These are phyloP conservation scores for Pteropus rufus DNA, from an alignment of 2,797 vertebrate genomes.

Conservation along the genomic window DNA sequence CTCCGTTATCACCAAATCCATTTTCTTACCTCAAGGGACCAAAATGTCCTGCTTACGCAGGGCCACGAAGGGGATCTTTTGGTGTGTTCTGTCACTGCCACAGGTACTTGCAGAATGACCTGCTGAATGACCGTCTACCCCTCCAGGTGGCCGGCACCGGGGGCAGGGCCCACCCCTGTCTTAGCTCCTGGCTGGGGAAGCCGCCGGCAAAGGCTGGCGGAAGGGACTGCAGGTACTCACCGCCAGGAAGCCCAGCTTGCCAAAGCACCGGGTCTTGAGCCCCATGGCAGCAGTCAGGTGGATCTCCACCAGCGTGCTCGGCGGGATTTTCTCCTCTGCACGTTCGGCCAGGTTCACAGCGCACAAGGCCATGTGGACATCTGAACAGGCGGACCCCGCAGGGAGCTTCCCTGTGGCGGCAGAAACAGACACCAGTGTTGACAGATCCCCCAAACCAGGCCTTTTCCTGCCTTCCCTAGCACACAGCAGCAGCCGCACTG, in stretches of 20 bases:
- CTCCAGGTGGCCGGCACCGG: not conserved
- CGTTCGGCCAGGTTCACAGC: slow-evolving; percentile 96
- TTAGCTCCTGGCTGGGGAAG: not conserved
- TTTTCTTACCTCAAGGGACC: not conserved
- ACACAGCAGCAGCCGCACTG: not conserved
- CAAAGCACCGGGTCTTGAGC: slow-evolving; percentile 87
- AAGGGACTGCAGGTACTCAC: slow-evolving; percentile 80
- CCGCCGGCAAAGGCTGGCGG: not conserved
- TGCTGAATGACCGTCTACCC: not conserved
- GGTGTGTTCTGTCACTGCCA: not conserved
- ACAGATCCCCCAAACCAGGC: not conserved
- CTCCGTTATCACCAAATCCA: not conserved
- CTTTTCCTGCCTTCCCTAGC: not conserved
- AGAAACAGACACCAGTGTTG: not conserved
- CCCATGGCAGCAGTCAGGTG: slow-evolving; percentile 93
- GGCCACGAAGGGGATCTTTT: not conserved
- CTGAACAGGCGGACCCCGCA: slow-evolving; percentile 89
- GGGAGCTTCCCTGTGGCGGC: slow-evolving; percentile 90
- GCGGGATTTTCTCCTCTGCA: slow-evolving; percentile 92
- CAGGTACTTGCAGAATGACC: not conserved
- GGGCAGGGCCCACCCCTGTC: not conserved
- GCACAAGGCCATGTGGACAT: slow-evolving; percentile 92
- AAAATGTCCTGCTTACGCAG: not conserved
- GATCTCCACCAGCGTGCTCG: slow-evolving; percentile 91
- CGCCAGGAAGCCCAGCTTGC: slow-evolving; percentile 91